A percentile compares a stretch with the other conserved stretches of the same genome.
Conservation (phyloP, 2,797 vertebrate genomes). For the Arnoldichthys spilopterus region DNA sequence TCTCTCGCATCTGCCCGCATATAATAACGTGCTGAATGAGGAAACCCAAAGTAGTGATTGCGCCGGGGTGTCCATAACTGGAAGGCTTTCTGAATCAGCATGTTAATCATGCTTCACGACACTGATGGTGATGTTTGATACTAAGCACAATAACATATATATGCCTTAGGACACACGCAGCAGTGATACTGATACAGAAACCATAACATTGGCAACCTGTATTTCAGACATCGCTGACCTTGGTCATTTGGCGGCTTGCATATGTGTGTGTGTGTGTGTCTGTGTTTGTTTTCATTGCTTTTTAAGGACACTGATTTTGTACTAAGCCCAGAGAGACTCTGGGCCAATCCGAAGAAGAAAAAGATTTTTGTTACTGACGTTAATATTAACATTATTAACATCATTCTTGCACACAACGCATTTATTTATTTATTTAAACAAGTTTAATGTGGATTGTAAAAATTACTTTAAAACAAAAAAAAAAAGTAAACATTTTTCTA, state of each 20-base stretch:
- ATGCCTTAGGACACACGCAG: constrained; percentile 26
- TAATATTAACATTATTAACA: too few species aligned
- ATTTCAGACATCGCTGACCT: constrained; percentile 34
- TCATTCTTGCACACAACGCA: too few species aligned
- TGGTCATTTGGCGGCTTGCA: not conserved
- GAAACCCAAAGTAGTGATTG: constrained; percentile 59
- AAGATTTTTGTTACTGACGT: too few species aligned
- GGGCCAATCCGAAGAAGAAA: too few species aligned
- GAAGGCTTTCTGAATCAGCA: constrained; percentile 46
- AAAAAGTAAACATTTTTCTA: too few species aligned
- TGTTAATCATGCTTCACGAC: constrained; percentile 43
- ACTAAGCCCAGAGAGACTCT: too few species aligned
- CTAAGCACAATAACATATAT: constrained; percentile 25
- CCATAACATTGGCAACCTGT: constrained; percentile 27
- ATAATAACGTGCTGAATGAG: constrained; percentile 56
- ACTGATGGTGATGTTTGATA: constrained; percentile 25
- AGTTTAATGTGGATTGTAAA: too few species aligned
- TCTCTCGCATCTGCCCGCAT: constrained; percentile 53
- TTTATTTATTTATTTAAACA: too few species aligned
- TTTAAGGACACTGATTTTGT: not conserved
- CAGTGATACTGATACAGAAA: constrained; percentile 41
- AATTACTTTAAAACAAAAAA: too few species aligned
- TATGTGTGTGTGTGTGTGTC: not conserved
- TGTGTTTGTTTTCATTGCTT: not conserved
- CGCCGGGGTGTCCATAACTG: constrained; percentile 40